These are phyloP conservation scores for Brachymystax lenok DNA, from an alignment of 2,797 vertebrate species.

Conservation along the genomic window DNA sequence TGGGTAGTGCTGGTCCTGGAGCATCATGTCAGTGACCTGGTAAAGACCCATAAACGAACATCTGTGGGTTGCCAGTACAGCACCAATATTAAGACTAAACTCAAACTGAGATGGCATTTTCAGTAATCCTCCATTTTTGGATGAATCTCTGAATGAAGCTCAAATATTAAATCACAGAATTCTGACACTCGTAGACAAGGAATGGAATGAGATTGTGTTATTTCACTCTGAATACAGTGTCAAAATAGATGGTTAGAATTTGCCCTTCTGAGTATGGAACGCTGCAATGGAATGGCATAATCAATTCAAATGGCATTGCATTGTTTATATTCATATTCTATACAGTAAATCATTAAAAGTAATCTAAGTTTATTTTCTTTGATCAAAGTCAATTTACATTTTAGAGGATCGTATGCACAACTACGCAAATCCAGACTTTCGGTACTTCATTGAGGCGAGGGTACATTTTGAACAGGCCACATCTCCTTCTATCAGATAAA, in stretches of 20 bases:
- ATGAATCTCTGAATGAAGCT: too few relatives aligned
- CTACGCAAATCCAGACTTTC: conserved; percentile 27
- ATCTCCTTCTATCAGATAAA: conserved; percentile 43
- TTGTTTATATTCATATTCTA: not conserved
- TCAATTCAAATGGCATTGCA: not conserved
- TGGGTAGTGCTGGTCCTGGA: conserved; percentile 93
- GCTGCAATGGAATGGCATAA: not conserved
- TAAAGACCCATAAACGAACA: conserved; percentile 19
- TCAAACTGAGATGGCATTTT: not conserved
- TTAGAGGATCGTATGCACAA: conserved; percentile 20
- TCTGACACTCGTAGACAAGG: conserved; percentile 1
- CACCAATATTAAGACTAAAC: not conserved
- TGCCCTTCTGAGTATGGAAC: conserved; percentile 7
- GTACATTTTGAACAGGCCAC: conserved; percentile 57
- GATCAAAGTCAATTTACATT: conserved; percentile 22
- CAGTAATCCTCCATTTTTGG: too few relatives aligned
- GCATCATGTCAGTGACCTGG: conserved; percentile 99
- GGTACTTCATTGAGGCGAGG: conserved; percentile 53
- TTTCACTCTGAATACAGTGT: conserved; percentile 23
- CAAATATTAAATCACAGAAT: not conserved
- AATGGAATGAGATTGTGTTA: conserved; percentile 2
- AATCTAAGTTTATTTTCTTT: conserved; percentile 22
- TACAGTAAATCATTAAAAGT: conserved; percentile 34
- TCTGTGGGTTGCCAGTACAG: not conserved
- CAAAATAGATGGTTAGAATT: conserved; percentile 17